Conservation (phyloP, 2,797 vertebrate genomes). For the Mus caroli region DNA sequence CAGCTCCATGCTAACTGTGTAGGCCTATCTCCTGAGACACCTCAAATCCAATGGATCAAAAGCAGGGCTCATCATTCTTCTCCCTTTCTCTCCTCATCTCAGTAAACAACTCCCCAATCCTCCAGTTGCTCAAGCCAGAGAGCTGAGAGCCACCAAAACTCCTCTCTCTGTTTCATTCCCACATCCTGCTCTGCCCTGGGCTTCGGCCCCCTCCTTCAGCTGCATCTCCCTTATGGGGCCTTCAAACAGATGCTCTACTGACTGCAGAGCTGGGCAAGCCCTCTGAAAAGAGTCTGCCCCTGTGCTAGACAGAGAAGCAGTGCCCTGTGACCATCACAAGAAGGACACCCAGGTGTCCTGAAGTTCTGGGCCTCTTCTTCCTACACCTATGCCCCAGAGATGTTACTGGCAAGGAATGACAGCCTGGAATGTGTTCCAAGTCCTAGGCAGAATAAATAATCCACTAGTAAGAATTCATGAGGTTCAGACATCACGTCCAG, state of each 20-base stretch:
- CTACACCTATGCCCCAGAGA: background rate
- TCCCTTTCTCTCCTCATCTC: background rate
- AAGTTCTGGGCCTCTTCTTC: background rate
- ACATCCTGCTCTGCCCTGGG: background rate
- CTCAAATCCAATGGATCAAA: background rate
- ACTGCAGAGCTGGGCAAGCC: background rate
- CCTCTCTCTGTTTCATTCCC: background rate
- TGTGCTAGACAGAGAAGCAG: background rate
- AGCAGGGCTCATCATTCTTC: background rate
- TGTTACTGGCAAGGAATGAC: background rate
- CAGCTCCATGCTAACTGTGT: background rate
- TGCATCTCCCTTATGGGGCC: background rate
- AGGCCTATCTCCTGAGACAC: background rate
- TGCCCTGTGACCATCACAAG: background rate
- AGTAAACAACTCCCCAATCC: background rate
- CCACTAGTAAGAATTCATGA: background rate
- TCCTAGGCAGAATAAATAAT: background rate
- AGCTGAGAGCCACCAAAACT: background rate
- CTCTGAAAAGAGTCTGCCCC: background rate
- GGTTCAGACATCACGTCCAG: background rate
- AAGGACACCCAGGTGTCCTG: background rate
- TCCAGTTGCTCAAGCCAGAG: background rate
- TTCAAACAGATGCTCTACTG: background rate
- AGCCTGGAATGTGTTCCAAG: background rate
- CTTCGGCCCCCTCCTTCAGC: background rate